Evolutionary conservation across 2,888 invertebrate species (phyloP), one percentile per base, ranked within the genome.

Genomic region (Selenia dentaria): DNA sequence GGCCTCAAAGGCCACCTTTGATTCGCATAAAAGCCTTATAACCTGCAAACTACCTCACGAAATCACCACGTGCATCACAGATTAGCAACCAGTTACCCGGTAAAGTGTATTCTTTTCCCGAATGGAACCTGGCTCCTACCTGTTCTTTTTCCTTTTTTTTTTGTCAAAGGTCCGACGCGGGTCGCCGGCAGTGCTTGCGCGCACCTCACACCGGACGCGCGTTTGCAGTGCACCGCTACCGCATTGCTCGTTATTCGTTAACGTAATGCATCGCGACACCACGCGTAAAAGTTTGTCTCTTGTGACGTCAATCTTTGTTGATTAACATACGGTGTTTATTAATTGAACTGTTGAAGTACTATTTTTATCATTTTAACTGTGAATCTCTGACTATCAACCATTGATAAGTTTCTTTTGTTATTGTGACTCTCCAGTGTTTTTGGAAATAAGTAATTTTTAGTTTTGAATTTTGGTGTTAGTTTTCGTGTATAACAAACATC

Each of bases 151-250:
- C 35, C 43, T 61, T 65, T 80, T 80, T n/a, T 79, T 82, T 84
- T 77, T 79, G 77, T 78, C 79, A 79, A 80, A 79, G 80, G 79
- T 79, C 76, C 73, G 79, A 74, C 65, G 62, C 56, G 65, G 81
- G 78, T 80, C 77, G 67, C 57, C 68, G 74, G 67, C 83, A 87
- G 88, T 87, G 76, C 72, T 78, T 69, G 66, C 63, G 75, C 80
- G 81, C 74, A 59, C 64, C 70, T 77, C 83, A 77, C 51, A 59
- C 48, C 53, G 73, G 62, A 56, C 78, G 84, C 82, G 77, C 86
- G 88, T 72, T 57, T 25, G 3, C 33, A 33, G 18, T 45, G 50
- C 33, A 32, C 40, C 39, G 42, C 63, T 45, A 4, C 33, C 29
- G 18, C 24, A 16, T 4, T 8, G 22, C 22, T 8, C 22, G 22